Base-by-base conservation (phyloP, 2,113 vertebrate species). In the Neolamprologus toae region DNA sequence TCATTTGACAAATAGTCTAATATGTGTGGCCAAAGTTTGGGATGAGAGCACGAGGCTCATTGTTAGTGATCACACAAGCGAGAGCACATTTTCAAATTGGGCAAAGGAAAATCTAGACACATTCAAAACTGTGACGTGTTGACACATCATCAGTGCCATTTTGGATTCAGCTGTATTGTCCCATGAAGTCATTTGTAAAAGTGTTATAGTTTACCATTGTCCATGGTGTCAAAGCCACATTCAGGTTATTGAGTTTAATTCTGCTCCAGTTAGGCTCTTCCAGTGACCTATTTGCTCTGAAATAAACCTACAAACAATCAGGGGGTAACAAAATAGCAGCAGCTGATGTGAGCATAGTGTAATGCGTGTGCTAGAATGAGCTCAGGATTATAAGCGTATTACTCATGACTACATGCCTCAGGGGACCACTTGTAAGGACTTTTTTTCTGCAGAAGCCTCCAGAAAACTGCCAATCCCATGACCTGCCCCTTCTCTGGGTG, bases 191-290 rank as follows among this genome's bases (percentile, higher is more conserved):
- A 82, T 92, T 88, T 86, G 73, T 87, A 92, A 92, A 92, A 83
- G 57, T 80, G 57, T 78, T 66, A 31, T 40, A 83, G 90, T 89
- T 84, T 91, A 76, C 82, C 88, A 91, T 92, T 91, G 92, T 89
- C 83, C 73, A 33, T 12, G 73, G 90, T 93, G 87, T 92, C 88
- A 88, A 83, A 57, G 89, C 87, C 78, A 90, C 82, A 92, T 94
- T 88, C 90, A 90, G 93, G 92, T 88, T 90, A 83, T 47, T 91
- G 61, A 82, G 55, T 94, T 94, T 94, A 86, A 93, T 95, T 93
- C 92, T 92, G 93, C 95, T 92, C 95, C 93, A 95, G 90, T 94
- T 94, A 87, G 89, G 87, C 84, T 87, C 90, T 92, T 91, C 88
- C 91, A 92, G 31, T 91, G 90, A 96, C 93, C 95, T 92, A 94